These are phyloP conservation scores for Podarcis cretensis DNA, from an alignment of 2,113 vertebrate genomes.

Conservation along the genomic window DNA sequence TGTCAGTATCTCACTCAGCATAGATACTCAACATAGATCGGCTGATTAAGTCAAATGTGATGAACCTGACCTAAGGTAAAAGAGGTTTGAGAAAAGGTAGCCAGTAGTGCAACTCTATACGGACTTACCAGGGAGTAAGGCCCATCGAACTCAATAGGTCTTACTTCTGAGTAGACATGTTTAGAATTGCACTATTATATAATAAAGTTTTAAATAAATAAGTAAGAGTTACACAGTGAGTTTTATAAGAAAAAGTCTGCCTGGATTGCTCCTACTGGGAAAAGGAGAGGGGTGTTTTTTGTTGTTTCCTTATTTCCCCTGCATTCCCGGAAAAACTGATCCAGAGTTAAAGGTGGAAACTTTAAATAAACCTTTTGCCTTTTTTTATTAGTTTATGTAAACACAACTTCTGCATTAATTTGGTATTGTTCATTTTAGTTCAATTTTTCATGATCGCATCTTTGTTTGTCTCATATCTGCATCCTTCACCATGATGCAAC, in stretches of 20 bases:
- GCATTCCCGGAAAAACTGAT: background rate
- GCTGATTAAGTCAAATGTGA: background rate
- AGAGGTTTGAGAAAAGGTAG: background rate
- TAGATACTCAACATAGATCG: background rate
- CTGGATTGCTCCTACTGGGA: background rate
- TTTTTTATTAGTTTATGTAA: background rate
- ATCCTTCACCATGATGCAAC: background rate
- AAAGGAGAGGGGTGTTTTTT: background rate
- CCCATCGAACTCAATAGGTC: background rate
- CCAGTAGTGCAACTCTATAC: background rate
- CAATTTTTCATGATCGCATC: background rate
- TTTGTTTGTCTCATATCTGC: background rate
- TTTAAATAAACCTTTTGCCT: background rate
- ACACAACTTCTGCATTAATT: background rate
- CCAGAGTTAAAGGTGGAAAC: background rate
- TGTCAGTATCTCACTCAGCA: background rate
- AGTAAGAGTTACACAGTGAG: background rate
- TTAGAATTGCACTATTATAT: background rate
- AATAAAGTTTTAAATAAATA: background rate
- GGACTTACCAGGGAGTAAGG: background rate
- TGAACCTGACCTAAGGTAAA: background rate
- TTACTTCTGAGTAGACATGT: background rate
- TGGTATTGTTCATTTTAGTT: background rate
- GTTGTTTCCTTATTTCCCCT: background rate
- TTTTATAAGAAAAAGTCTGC: background rate